These are phyloP conservation scores for Pipistrellus kuhlii DNA, from an alignment of 2,797 vertebrate genomes.

Conservation along the genomic window DNA sequence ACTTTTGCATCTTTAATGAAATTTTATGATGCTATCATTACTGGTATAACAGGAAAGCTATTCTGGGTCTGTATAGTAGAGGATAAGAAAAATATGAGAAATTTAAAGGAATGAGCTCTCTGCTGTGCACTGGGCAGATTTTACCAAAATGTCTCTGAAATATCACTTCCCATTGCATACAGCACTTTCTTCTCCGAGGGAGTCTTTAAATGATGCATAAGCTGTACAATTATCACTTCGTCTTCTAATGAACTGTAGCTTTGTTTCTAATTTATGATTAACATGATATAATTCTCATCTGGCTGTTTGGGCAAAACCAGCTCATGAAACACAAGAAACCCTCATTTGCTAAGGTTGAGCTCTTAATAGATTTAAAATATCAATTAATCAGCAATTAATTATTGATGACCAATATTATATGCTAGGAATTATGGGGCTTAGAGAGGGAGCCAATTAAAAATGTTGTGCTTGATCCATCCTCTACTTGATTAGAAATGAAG, in stretches of 20 bases:
- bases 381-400: constrained; percentile 21
- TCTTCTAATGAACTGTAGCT: constrained; percentile 57
- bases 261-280: constrained; percentile 63
- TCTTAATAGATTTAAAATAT: constrained; percentile 48
- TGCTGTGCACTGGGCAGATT: constrained; percentile 50
- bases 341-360: background rate
- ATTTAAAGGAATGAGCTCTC: background rate
- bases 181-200: constrained; percentile 52
- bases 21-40: constrained; percentile 68
- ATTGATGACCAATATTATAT: background rate
- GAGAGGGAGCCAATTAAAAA: background rate
- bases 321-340: constrained; percentile 19
- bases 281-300: constrained; percentile 31
- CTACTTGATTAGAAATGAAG: background rate
- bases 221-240: constrained; percentile 63
- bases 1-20: constrained; percentile 71
- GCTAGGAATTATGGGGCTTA: background rate
- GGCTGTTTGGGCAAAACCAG: constrained; percentile 66
- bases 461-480: background rate
- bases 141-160: constrained; percentile 59
- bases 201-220: constrained; percentile 63
- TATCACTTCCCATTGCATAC: constrained; percentile 31
- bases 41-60: constrained; percentile 22
- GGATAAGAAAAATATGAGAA: constrained; percentile 21
- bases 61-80: background rate